A percentile compares a stretch with the other conserved stretches of the same genome.
These are phyloP conservation scores for Theonella swinhoei DNA, from an alignment of 37 sponge, comb jelly and placozoan genomes.

Conservation along the genomic window DNA sequence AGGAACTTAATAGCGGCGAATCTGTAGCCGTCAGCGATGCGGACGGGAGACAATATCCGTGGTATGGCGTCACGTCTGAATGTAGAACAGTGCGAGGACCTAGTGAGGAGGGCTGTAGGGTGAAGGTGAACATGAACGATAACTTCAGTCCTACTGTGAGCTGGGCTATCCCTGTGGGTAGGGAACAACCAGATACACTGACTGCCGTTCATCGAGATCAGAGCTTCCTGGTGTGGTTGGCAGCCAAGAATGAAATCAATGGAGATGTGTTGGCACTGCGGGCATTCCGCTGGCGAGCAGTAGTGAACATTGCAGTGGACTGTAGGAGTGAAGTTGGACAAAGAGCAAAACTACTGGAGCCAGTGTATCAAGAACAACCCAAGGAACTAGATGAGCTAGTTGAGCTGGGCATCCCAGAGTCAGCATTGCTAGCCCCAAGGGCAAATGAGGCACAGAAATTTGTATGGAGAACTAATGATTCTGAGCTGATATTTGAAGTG, in stretches of 20 bases:
- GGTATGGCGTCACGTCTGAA: slow-evolving; percentile 90
- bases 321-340: slow-evolving; percentile 48
- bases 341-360: slow-evolving; percentile 71
- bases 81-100: slow-evolving; percentile 71
- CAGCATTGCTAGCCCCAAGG: slow-evolving; percentile 71
- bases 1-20: slow-evolving; percentile 67
- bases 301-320: slow-evolving; percentile 85
- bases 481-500: slow-evolving; percentile 79
- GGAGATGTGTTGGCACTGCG: slow-evolving; percentile 36
- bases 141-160: slow-evolving; percentile 90
- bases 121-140: slow-evolving; percentile 79
- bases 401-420: slow-evolving; percentile 53
- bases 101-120: slow-evolving; percentile 1
- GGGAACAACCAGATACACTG: slow-evolving; percentile 84
- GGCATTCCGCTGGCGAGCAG: slow-evolving; percentile 77
- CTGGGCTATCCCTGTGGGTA: slow-evolving; percentile 89
- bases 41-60: slow-evolving; percentile 87
- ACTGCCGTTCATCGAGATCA: slow-evolving; percentile 79
- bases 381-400: slow-evolving; percentile 49
- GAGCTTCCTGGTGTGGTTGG: slow-evolving; percentile 82
- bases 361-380: slow-evolving; percentile 69
- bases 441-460: slow-evolving; percentile 93
- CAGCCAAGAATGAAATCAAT: slow-evolving; percentile 74
- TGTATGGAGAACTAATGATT: slow-evolving; percentile 84
- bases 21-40: slow-evolving; percentile 83